Base-by-base conservation (phyloP, 2,888 invertebrate species). In the Trypoxylon attenuatum region DNA sequence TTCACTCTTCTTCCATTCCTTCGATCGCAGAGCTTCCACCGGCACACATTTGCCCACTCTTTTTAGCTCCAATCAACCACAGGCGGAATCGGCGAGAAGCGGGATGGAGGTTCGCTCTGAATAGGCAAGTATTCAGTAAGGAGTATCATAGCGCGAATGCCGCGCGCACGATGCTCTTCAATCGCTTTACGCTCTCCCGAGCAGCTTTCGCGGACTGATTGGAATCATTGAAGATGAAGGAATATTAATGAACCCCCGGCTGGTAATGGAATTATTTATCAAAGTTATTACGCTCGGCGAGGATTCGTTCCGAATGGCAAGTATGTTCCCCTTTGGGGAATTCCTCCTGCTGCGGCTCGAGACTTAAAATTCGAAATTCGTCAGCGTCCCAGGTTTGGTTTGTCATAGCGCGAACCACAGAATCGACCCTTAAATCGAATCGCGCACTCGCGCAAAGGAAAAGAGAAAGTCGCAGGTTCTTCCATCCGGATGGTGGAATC, bases 391-490 rank as follows among this genome's bases (percentile, higher is more conserved):
- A 50, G 69, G 62, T 67, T 69, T 56, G 27, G 56, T 57, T 60
- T 27, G 58, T 43, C 65, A 46, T 8, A 10, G 33, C 15, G 59
- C 6, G 5, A 16, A 15, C 45, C 50, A 38, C 46, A 60, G 51
- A 63, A 74, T 74, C 72, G 72, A 47, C 50, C 75, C 64, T 75
- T 70, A 70, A 75, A 75, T 71, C 75, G 70, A 72, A 72, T 70
- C 56, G 75, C 69, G 61, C 60, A 51, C 51, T 56, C 70, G 66
- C 51, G 65, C 62, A 65, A 64, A 68, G 70, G 62, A 71, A 71
- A 54, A 60, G 68, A 73, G 68, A 65, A 75, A 70, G 59, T 71
- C 61, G 42, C 69, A 59, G 63, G 62, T 56, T 71, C 73, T 64
- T 69, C 74, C 57, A 66, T 66, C 71, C 62, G 70, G 58, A 55